phyloP scores from a whole-genome alignment of 1,140 invertebrate species.

The Copidosoma floridanum region DNA sequence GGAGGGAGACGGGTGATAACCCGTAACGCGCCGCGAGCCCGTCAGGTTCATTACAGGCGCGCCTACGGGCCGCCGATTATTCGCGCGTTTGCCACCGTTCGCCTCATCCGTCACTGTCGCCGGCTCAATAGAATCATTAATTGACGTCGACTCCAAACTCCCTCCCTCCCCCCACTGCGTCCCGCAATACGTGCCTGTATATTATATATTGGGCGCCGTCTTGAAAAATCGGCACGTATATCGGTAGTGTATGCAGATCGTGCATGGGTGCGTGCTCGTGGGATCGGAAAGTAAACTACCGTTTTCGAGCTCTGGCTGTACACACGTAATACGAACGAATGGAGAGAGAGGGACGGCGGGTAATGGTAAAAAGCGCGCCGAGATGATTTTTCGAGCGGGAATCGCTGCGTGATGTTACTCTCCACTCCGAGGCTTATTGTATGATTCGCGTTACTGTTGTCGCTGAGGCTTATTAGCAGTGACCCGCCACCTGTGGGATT shows the following conservation, averaged over 20 bases:
- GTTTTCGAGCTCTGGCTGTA: not conserved
- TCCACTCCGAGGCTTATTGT: no score
- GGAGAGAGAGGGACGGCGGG: no score
- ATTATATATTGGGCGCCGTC: not conserved
- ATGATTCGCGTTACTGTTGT: constrained; percentile 12
- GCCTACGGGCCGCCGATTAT: not conserved
- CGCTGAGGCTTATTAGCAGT: constrained; percentile 23
- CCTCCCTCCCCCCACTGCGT: no score
- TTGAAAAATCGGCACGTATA: not conserved
- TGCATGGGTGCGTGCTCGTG: not conserved
- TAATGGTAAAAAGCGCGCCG: no score
- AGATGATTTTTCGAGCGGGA: no score
- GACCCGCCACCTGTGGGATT: not conserved
- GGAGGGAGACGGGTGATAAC: not conserved
- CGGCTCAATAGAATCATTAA: constrained; percentile 12
- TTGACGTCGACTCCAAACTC: not conserved
- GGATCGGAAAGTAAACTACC: not conserved
- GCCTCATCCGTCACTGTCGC: constrained; percentile 7
- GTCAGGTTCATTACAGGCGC: not conserved
- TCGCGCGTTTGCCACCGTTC: not conserved
- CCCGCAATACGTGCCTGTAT: no score
- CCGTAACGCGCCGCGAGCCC: not conserved
- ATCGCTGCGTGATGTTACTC: no score
- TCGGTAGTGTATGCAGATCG: no score
- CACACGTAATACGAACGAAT: no score